Percentiles rank a stretch among this genome's conserved stretches.
Evolutionary conservation across 2,113 vertebrate genomes (phyloP).

Genomic region (Edolisoma coerulescens): DNA sequence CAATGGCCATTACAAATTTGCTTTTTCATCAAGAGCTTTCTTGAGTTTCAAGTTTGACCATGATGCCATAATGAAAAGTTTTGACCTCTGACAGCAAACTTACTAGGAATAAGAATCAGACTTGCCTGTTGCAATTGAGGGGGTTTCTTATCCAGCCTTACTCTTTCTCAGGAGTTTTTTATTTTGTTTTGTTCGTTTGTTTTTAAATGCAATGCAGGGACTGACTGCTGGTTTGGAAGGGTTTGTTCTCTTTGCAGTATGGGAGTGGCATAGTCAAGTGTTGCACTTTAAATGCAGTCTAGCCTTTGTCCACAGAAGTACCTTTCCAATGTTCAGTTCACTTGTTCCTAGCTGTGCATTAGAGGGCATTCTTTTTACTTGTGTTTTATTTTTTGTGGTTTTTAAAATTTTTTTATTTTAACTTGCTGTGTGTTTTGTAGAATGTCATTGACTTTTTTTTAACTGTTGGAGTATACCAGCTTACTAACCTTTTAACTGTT

Average conservation of each 20-base stretch:
- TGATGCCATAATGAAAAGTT: constrained; percentile 94
- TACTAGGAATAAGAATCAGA: constrained; percentile 3
- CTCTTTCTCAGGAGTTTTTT: constrained; percentile 76
- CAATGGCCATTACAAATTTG: constrained; percentile 75
- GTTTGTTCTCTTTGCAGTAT: constrained; percentile 57
- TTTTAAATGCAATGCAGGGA: constrained; percentile 70
- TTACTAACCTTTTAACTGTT: neutral
- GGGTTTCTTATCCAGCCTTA: constrained; percentile 70
- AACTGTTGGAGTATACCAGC: neutral
- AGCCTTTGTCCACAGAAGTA: constrained; percentile 62
- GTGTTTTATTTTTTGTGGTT: neutral
- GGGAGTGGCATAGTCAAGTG: constrained; percentile 56
- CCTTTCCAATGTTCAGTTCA: constrained; percentile 73
- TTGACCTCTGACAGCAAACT: constrained; percentile 80
- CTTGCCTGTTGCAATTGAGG: constrained; percentile 49
- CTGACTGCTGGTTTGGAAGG: constrained; percentile 62
- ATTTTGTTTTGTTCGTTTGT: neutral
- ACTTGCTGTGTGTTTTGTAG: constrained; percentile 25
- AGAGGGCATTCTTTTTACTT: constrained; percentile 62
- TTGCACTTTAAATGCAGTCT: constrained; percentile 78
- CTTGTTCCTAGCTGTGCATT: constrained; percentile 64
- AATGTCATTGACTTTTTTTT: neutral
- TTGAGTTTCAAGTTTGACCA: constrained; percentile 92
- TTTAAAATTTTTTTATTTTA: neutral
- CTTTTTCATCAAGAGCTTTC: constrained; percentile 87